phyloP scores from a whole-genome alignment of 1,140 invertebrate species.

The Hylaeus anthracinus region DNA sequence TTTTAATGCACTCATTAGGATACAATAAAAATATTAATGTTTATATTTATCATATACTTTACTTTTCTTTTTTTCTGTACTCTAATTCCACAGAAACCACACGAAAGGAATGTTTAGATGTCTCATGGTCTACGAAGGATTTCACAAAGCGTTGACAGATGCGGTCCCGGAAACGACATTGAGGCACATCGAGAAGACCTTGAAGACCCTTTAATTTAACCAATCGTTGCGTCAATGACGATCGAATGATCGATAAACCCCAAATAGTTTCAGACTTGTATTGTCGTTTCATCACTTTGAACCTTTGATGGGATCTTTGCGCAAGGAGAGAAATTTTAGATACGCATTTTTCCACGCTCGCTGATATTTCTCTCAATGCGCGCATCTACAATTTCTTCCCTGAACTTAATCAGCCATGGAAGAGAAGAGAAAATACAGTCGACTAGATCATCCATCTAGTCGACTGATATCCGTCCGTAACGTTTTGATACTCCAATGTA shows the following conservation, averaged over 20 bases:
- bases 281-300: no score
- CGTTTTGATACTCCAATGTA: slow-evolving; percentile 58
- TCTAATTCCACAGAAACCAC: slow-evolving; percentile 81
- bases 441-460: not conserved
- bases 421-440: not conserved
- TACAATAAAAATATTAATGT: no score
- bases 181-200: slow-evolving; percentile 85
- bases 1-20: no score
- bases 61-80: not conserved
- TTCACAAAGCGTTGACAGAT: slow-evolving; percentile 84
- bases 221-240: not conserved
- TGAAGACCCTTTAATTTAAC: slow-evolving; percentile 81
- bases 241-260: not conserved
- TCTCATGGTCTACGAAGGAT: slow-evolving; percentile 83
- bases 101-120: slow-evolving; percentile 85
- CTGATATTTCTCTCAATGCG: slow-evolving; percentile 11
- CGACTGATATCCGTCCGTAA: slow-evolving; percentile 29
- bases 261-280: not conserved
- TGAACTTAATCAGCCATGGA: slow-evolving; percentile 21
- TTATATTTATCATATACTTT: no score
- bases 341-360: not conserved
- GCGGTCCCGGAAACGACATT: slow-evolving; percentile 85
- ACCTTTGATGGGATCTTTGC: slow-evolving; percentile 5
- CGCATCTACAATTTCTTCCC: slow-evolving; percentile 23
- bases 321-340: slow-evolving; percentile 18